These are phyloP conservation scores for Astatoreochromis straeleni DNA, from an alignment of 2,113 vertebrate genomes.

Conservation along the genomic window DNA sequence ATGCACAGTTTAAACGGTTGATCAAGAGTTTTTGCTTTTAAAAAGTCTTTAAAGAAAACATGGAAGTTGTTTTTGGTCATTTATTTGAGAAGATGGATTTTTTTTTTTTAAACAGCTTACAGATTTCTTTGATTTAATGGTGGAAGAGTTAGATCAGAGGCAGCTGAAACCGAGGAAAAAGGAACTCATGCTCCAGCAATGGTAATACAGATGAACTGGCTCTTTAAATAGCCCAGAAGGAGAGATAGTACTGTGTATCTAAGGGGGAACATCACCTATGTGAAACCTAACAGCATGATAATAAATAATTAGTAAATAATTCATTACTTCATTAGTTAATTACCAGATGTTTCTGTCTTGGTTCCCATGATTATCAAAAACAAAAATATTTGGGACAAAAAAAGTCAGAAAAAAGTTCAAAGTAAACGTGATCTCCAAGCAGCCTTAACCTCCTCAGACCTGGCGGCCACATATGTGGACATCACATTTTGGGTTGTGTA, in stretches of 20 bases:
- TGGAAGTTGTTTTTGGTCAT: neutral
- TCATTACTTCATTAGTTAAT: neutral
- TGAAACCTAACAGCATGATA: neutral
- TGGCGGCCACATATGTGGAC: neutral
- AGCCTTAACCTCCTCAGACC: neutral
- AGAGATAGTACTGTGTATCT: neutral
- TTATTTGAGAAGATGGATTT: neutral
- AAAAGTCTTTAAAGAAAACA: neutral
- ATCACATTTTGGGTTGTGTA: neutral
- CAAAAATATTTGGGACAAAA: neutral
- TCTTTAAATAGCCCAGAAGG: neutral
- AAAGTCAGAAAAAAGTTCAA: neutral
- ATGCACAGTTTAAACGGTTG: neutral
- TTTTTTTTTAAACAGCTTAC: neutral
- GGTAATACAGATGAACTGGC: neutral
- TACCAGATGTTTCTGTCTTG: neutral
- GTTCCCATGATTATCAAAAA: neutral
- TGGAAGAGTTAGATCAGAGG: neutral
- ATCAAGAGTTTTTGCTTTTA: neutral
- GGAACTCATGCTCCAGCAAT: neutral
- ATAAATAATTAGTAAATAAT: neutral
- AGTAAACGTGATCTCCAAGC: neutral
- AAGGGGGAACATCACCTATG: neutral
- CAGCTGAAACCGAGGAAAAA: neutral
- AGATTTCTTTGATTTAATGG: neutral